Conservation (phyloP, 2,113 vertebrate species). For the Pica pica region DNA sequence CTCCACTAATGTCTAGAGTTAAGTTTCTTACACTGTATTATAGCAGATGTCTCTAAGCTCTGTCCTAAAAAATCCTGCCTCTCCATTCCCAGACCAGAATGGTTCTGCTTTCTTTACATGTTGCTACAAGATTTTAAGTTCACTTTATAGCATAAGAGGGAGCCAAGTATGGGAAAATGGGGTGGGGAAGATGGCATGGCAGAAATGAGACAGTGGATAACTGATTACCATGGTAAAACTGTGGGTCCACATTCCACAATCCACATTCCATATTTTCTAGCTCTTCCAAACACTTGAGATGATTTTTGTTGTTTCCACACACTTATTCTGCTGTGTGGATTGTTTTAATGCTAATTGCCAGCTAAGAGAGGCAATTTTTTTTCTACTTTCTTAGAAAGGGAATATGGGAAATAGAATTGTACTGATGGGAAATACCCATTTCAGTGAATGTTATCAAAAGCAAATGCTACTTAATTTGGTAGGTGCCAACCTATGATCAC, state of each 20-base stretch:
- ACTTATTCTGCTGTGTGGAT: not conserved
- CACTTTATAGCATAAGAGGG: not conserved
- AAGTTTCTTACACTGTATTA: not conserved
- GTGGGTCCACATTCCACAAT: not conserved
- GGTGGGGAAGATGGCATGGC: not conserved
- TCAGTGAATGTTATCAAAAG: not conserved
- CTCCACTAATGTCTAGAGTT: not conserved
- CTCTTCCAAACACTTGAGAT: not conserved
- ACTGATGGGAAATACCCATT: not conserved
- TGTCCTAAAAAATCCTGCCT: not conserved
- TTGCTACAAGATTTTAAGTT: not conserved
- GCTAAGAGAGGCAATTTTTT: not conserved
- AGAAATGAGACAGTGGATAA: not conserved
- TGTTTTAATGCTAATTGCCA: not conserved
- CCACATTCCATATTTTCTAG: not conserved
- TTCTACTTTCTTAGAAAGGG: not conserved
- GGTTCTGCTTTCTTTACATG: not conserved
- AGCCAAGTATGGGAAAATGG: not conserved
- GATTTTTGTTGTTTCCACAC: not conserved
- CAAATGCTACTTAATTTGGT: not conserved
- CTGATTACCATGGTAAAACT: not conserved
- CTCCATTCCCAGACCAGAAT: not conserved
- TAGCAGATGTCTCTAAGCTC: not conserved
- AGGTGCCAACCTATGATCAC: not conserved
- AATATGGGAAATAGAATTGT: not conserved